Base-by-base conservation (phyloP, 2,797 vertebrate species). In the Smutsia temminckii region DNA sequence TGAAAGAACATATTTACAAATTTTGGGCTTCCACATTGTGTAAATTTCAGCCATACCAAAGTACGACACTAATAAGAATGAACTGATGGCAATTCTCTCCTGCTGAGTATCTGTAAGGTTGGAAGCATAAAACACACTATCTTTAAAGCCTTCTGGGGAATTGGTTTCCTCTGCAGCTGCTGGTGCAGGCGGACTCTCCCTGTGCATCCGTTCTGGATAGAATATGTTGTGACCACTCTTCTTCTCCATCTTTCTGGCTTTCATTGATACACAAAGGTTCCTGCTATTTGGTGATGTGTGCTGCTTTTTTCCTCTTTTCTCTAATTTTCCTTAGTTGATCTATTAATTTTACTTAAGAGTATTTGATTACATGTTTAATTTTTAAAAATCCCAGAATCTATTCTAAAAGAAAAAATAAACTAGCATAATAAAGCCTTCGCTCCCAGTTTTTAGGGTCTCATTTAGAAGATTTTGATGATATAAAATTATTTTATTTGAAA, bases 251-350 rank as follows among this genome's bases (percentile, higher is more conserved):
- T 74, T 95, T 57, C 34, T 90, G 2, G 6, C 87, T 69, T 97
- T 83, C 40, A 74, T 18, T 75, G 11, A 57, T 32, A 55, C 29
- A 0, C 80, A 37, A 89, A 14, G 13, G 16, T 89, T 88, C 6
- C 83, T 89, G 37, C 68, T 87, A 32, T 80, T 95, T 68, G 23
- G 81, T 78, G 40, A 95, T n/a, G 78, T 93, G 84, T 92, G 81
- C 69, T n/a, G 0, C 2, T 14, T 14, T 2, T 84, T 88, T 40
- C 1, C 3, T 68, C 6, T 1, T 25, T 85, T 34, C 5, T 10
- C 10, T 0, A 40, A 0, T 42, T 72, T 51, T 23, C 10, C 20
- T 14, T 61, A 66, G 32, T 20, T 61, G 12, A 49, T 23, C 29
- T 32, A 85, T 42, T 8, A 12, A 64, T 16, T 61, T 59, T 16